Percentiles rank a stretch among this genome's conserved stretches.
These are phyloP conservation scores for Clunio marinus DNA, from an alignment of 2,888 invertebrate species.

Conservation along the genomic window DNA sequence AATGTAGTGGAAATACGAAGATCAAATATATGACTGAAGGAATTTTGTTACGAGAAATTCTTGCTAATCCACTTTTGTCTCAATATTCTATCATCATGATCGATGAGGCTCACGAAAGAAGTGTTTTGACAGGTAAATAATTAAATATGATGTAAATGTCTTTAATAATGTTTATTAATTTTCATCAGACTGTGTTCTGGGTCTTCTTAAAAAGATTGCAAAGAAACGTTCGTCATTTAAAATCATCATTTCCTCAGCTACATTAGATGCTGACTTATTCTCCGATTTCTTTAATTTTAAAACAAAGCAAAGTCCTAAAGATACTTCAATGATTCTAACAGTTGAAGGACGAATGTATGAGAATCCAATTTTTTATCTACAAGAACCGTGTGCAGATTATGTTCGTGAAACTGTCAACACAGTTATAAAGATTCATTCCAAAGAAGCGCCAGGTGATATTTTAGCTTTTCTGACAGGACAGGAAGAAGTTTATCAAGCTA, in stretches of 20 bases:
- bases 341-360: constrained; percentile 86
- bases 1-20: constrained; percentile 59
- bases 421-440: constrained; percentile 80
- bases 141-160: too few species aligned
- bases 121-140: constrained; percentile 86
- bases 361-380: constrained; percentile 76
- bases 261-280: constrained; percentile 86
- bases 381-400: constrained; percentile 86
- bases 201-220: constrained; percentile 86
- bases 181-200: constrained; percentile 91
- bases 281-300: constrained; percentile 68
- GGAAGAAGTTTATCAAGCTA: constrained; percentile 85
- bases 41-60: constrained; percentile 88
- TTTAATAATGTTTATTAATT: too few species aligned
- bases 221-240: constrained; percentile 78
- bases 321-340: constrained; percentile 75
- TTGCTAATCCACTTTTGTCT: constrained; percentile 86
- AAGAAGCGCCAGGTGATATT: constrained; percentile 79
- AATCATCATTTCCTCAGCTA: constrained; percentile 89
- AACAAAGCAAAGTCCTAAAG: constrained; percentile 53
- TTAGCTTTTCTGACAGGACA: constrained; percentile 89
- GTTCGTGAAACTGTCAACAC: constrained; percentile 83
- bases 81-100: constrained; percentile 84
- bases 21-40: constrained; percentile 97
- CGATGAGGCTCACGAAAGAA: constrained; percentile 95